Percentiles rank a stretch among this genome's conserved stretches.
Evolutionary conservation across 2,888 invertebrate species (phyloP).

Genomic region (Craniophora ligustri): DNA sequence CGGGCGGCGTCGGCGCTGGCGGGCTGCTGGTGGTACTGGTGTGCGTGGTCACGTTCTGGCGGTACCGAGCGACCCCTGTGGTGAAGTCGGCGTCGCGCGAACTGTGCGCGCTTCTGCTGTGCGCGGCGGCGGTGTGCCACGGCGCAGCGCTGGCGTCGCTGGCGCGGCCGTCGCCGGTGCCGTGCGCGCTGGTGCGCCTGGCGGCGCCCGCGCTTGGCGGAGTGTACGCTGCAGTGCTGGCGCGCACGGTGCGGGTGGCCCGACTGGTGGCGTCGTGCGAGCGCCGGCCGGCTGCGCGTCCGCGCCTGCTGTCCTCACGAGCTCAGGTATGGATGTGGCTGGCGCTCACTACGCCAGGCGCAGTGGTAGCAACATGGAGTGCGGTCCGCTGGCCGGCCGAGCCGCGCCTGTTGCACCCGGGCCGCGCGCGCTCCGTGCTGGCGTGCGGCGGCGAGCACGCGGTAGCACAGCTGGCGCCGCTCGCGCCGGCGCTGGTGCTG

Average conservation of each 20-base stretch:
- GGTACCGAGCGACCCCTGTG: conserved; percentile 89
- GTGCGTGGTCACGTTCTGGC: conserved; percentile 87
- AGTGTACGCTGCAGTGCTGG: conserved; percentile 65
- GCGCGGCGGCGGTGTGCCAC: conserved; percentile 64
- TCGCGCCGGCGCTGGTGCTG: conserved; percentile 92
- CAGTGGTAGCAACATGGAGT: conserved; percentile 87
- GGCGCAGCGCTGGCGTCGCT: conserved; percentile 91
- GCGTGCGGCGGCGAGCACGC: conserved; percentile 89
- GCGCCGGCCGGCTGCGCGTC: conserved; percentile 67
- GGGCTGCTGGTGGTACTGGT: conserved; percentile 90
- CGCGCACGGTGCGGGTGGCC: conserved; percentile 65
- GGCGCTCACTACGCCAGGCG: conserved; percentile 85
- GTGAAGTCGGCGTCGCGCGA: conserved; percentile 92
- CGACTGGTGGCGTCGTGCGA: conserved; percentile 62
- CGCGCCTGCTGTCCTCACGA: conserved; percentile 65
- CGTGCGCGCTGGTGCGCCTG: conserved; percentile 58
- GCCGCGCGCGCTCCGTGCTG: conserved; percentile 86
- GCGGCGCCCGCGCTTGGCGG: conserved; percentile 64
- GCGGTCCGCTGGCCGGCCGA: conserved; percentile 85
- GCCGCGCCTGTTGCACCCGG: conserved; percentile 85
- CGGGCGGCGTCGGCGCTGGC: conserved; percentile 87
- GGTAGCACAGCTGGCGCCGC: conserved; percentile 88
- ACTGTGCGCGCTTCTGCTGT: conserved; percentile 91
- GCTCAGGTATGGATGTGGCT: conserved; percentile 90
- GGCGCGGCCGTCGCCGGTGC: conserved; percentile 50